These are phyloP conservation scores for Dallia pectoralis DNA, from an alignment of 2,797 vertebrate species.

Conservation along the genomic window DNA sequence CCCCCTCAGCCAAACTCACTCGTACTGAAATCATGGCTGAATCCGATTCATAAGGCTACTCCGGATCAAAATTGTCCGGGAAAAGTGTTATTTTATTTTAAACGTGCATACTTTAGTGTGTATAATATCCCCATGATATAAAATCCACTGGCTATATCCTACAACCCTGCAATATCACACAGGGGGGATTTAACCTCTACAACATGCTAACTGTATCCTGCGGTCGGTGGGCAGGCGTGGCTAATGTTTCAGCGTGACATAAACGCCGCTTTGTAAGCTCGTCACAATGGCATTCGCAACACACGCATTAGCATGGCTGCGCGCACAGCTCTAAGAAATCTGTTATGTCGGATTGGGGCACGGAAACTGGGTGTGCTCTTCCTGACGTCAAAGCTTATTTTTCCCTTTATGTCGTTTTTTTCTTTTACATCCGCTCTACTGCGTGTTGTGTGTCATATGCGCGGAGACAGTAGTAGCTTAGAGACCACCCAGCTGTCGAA, in stretches of 20 bases:
- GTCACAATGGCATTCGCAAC: conserved; percentile 61
- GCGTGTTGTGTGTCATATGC: conserved; percentile 32
- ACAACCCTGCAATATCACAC: not conserved
- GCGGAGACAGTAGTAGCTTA: not conserved
- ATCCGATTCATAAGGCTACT: conserved; percentile 11
- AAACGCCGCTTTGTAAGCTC: conserved; percentile 47
- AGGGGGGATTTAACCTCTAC: not conserved
- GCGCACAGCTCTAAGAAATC: conserved; percentile 35
- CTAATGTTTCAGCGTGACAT: conserved; percentile 58
- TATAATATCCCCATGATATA: not conserved
- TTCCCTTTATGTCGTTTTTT: conserved; percentile 33
- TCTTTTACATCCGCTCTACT: conserved; percentile 19
- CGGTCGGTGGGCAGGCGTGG: not conserved
- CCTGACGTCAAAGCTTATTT: conserved; percentile 66
- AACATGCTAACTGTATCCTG: not conserved
- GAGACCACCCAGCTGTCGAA: conserved; percentile 3
- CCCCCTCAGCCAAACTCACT: not conserved
- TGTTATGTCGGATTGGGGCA: conserved; percentile 62
- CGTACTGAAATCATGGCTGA: conserved; percentile 15
- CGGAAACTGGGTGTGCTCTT: conserved; percentile 65
- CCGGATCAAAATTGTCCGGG: not conserved
- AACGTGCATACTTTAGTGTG: not conserved
- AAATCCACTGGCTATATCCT: not conserved
- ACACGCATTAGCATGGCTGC: conserved; percentile 61
- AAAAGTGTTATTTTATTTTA: not conserved